Evolutionary conservation across 2,888 invertebrate genomes (phyloP), one percentile per base, ranked within the genome.

Genomic region (Thereva unica): DNA sequence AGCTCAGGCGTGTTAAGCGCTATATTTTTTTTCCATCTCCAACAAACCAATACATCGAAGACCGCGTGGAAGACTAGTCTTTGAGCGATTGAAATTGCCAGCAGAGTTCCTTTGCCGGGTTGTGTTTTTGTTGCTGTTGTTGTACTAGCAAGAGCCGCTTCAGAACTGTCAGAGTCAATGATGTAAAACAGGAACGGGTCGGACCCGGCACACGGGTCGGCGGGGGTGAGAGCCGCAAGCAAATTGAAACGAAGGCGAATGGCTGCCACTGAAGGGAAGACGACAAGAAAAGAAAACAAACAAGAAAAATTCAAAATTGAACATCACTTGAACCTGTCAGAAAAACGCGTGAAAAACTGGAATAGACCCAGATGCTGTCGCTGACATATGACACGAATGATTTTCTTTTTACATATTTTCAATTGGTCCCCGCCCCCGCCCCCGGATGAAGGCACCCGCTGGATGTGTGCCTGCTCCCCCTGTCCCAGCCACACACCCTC

Each of bases 331-430:
- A 67, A 67, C 34, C 64, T 69, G 69, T 69, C 69, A 66, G 67
- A 66, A 69, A 69, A 67, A 69, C 67, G 66, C 69, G 67, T 67
- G 69, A 67, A 69, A 66, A 67, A 69, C 67, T 66, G 45, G 56
- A 69, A 67, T 59, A 65, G 63, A 61, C 67, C 65, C 69, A 69
- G 66, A 69, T 69, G 68, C 64, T 69, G 67, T 65, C 66, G 63
- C 67, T 69, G 68, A 69, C 68, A 69, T 69, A 67, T 69, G 68
- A 69, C 68, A 69, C 67, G 67, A 69, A 69, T 67, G 68, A 67
- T 53, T 69, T 69, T 69, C 68, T 67, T 69, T 69, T 66, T 64
- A 67, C 67, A 67, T 54, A 63, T 66, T 61, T 64, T 61, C 68
- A 66, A 64, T 67, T 66, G 53, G 49, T 38, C 40, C 49, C 12